Percentiles rank a stretch among this genome's conserved stretches.
These are phyloP conservation scores for Helogale parvula DNA, from an alignment of 2,113 vertebrate genomes.

Conservation along the genomic window DNA sequence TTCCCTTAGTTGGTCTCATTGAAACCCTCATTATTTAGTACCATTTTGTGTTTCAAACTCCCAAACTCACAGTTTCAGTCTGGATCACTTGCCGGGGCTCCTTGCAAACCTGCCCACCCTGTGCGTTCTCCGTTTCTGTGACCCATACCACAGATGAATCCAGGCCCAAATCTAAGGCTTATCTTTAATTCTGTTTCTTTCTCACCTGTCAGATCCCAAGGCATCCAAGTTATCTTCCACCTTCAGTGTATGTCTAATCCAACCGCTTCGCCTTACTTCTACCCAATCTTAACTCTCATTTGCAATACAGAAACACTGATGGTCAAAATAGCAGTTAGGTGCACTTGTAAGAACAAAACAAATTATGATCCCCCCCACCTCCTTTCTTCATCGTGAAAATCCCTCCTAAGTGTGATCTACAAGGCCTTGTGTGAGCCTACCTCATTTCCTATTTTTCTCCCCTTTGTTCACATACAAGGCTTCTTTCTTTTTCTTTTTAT, in stretches of 20 bases:
- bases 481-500: background rate
- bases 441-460: background rate
- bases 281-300: background rate
- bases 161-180: background rate
- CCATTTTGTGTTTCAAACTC: background rate
- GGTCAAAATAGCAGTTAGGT: background rate
- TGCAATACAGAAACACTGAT: background rate
- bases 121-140: background rate
- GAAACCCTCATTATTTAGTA: background rate
- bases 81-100: background rate
- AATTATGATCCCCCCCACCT: background rate
- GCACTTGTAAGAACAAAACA: background rate
- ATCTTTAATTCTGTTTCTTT: background rate
- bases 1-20: background rate
- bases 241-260: background rate
- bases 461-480: background rate
- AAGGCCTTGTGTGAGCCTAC: background rate
- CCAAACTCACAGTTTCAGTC: background rate
- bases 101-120: background rate
- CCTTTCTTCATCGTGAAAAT: background rate
- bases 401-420: background rate
- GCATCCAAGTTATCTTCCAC: background rate
- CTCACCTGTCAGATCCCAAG: background rate
- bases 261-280: background rate
- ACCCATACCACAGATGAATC: background rate